phyloP scores from a whole-genome alignment of 2,797 vertebrate species.

The Squalus acanthias region DNA sequence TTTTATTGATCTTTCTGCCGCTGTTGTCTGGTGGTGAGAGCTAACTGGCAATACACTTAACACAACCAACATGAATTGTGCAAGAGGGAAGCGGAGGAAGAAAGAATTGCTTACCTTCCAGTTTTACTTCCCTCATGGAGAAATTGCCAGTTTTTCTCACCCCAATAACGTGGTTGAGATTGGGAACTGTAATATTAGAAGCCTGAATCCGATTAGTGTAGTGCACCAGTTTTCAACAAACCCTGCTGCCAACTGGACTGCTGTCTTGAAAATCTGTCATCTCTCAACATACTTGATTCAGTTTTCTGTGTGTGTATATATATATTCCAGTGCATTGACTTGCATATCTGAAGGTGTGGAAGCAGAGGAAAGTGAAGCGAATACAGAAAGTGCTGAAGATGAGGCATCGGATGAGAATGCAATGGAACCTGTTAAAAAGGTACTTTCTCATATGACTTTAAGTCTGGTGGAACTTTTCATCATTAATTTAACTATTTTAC shows the following conservation, averaged over 20 bases:
- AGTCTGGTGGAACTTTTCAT: neutral
- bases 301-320: neutral
- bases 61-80: neutral
- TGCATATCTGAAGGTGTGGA: slow-evolving; percentile 27
- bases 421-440: neutral
- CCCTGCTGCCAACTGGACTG: neutral
- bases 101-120: neutral
- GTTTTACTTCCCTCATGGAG: neutral
- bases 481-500: neutral
- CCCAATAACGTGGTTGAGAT: neutral
- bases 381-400: neutral
- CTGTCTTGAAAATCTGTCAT: neutral
- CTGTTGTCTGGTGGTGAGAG: neutral
- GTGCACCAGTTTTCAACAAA: neutral
- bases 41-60: neutral
- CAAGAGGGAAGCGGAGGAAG: neutral
- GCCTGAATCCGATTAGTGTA: neutral
- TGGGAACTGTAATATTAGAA: neutral
- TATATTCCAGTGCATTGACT: neutral
- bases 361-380: neutral
- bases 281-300: neutral
- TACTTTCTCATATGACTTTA: neutral
- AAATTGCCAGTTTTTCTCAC: neutral
- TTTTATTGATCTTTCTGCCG: neutral
- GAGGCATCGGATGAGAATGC: neutral